phyloP scores from a whole-genome alignment of 1,140 invertebrate species.

The Chironomus striatipennis region DNA sequence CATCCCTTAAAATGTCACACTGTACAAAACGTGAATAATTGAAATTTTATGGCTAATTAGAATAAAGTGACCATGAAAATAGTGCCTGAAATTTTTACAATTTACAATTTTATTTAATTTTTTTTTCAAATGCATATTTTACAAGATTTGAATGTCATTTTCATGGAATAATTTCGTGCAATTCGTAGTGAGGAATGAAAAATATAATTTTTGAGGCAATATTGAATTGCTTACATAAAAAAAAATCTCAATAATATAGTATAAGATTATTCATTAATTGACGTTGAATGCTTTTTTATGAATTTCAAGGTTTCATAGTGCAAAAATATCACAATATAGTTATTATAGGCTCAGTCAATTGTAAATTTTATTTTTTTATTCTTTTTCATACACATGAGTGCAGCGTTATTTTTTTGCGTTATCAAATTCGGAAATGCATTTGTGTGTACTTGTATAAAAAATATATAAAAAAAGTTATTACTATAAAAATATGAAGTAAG shows the following conservation, averaged over 20 bases:
- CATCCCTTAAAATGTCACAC: no score
- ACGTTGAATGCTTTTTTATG: background rate
- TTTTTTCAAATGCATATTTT: background rate
- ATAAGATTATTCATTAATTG: no score
- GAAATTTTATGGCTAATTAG: background rate
- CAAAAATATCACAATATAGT: no score
- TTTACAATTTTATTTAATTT: background rate
- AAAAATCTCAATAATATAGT: no score
- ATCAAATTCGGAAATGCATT: slow-evolving; percentile 13
- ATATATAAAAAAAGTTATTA: background rate
- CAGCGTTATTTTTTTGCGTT: background rate
- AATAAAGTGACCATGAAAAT: background rate
- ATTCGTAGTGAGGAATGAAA: background rate
- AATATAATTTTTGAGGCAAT: no score
- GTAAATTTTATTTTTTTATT: no score
- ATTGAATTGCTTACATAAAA: no score
- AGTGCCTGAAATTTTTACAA: background rate
- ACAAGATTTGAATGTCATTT: slow-evolving; percentile 8
- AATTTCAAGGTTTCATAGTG: slow-evolving; percentile 2
- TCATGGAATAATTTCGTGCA: slow-evolving; percentile 12
- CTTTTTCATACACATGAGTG: no score
- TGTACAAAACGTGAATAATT: no score
- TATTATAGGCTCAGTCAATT: no score
- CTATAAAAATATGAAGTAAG: no score
- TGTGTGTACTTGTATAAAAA: background rate